Percentiles rank a stretch among this genome's conserved stretches.
Conservation (phyloP, 2,113 vertebrate species). For the Neodon shergylaensis region DNA sequence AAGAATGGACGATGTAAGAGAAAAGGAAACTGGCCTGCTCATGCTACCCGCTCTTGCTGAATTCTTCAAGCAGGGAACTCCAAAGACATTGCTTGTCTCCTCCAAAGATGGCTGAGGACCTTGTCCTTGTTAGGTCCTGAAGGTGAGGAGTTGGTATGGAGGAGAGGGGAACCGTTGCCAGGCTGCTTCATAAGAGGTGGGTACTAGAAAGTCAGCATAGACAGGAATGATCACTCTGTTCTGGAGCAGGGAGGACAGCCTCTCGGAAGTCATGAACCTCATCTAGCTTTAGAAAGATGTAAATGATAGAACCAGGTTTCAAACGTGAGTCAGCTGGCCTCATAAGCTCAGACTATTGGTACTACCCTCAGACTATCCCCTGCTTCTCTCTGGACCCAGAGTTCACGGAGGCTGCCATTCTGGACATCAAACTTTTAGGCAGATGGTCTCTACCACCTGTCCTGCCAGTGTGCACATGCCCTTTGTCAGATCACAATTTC, state of each 20-base stretch:
- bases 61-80: background rate
- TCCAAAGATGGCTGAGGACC: background rate
- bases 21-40: background rate
- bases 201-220: background rate
- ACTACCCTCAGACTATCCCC: background rate
- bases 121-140: background rate
- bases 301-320: background rate
- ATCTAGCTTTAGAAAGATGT: background rate
- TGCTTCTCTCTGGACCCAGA: background rate
- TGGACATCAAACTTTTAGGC: background rate
- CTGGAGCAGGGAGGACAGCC: background rate
- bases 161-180: background rate
- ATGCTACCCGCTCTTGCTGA: accelerated
- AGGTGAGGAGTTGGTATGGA: background rate
- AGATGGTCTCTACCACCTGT: background rate
- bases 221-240: background rate
- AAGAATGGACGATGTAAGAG: background rate
- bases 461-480: background rate
- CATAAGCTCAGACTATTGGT: background rate
- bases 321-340: background rate
- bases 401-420: background rate
- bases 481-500: background rate
- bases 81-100: background rate
- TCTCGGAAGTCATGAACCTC: background rate
- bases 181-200: background rate